Conservation (phyloP, 1,140 invertebrate species). For the Drosophila lacertosa region DNA sequence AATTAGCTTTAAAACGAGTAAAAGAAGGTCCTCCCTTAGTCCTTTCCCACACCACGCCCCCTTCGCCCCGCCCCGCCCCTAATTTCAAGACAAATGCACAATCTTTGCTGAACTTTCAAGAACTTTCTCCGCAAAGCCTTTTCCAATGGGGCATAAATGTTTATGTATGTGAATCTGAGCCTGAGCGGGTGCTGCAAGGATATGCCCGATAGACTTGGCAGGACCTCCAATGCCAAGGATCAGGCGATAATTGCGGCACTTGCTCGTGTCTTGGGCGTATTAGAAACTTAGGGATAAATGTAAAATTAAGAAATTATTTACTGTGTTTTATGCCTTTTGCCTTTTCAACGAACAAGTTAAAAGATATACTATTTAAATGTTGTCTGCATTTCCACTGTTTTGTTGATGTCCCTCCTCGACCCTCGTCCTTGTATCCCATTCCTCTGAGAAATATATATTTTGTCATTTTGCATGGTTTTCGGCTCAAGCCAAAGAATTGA, state of each 20-base stretch:
- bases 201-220: neutral
- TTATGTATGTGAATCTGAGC: neutral
- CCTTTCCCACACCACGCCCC: slow-evolving; percentile 1
- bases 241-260: slow-evolving; percentile 16
- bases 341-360: slow-evolving; percentile 55
- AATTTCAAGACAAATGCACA: slow-evolving; percentile 1
- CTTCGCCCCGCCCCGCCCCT: neutral
- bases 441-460: slow-evolving; percentile 79
- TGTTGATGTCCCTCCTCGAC: slow-evolving; percentile 6
- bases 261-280: slow-evolving; percentile 31
- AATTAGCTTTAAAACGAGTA: slow-evolving; percentile 70
- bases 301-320: slow-evolving; percentile 65
- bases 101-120: slow-evolving; percentile 9
- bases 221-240: slow-evolving; percentile 23
- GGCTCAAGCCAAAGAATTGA: slow-evolving; percentile 83
- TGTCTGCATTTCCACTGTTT: slow-evolving; percentile 15
- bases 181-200: slow-evolving; percentile 3
- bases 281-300: slow-evolving; percentile 14
- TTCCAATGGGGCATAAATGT: neutral
- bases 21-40: slow-evolving; percentile 25
- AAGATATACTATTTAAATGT: slow-evolving; percentile 32
- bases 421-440: slow-evolving; percentile 19
- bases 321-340: slow-evolving; percentile 73
- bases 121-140: slow-evolving; percentile 4
- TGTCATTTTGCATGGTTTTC: slow-evolving; percentile 84